phyloP scores from a whole-genome alignment of 2,113 vertebrate species.

The Penelope pileata region DNA sequence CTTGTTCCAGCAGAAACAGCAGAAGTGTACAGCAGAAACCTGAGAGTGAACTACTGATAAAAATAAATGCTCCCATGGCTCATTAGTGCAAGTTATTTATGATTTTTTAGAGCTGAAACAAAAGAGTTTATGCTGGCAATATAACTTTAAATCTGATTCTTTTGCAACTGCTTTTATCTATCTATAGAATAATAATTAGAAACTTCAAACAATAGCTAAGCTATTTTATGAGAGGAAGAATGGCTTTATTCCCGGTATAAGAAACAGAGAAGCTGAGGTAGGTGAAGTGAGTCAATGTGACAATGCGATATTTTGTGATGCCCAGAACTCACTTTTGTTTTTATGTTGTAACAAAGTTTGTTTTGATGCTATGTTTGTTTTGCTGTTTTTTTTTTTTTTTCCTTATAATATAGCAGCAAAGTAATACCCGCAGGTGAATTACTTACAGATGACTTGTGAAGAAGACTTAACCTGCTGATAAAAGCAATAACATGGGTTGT shows the following conservation, averaged over 20 bases:
- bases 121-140: background rate
- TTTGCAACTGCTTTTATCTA: background rate
- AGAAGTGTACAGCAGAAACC: conserved; percentile 15
- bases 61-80: background rate
- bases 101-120: conserved; percentile 9
- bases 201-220: conserved; percentile 21
- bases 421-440: background rate
- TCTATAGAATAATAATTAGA: conserved; percentile 44
- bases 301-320: background rate
- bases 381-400: background rate
- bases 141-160: conserved; percentile 42
- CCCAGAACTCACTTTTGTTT: background rate
- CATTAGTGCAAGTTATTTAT: background rate
- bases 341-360: background rate
- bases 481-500: background rate
- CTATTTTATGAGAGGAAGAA: background rate
- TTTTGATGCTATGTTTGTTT: background rate
- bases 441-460: conserved; percentile 16
- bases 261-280: conserved; percentile 19
- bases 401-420: background rate
- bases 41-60: background rate
- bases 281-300: background rate
- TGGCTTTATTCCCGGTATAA: background rate
- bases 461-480: conserved; percentile 14
- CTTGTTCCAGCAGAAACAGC: background rate